These are phyloP conservation scores for Eumacrocentrus americanus DNA, from an alignment of 2,888 invertebrate species.

Conservation along the genomic window DNA sequence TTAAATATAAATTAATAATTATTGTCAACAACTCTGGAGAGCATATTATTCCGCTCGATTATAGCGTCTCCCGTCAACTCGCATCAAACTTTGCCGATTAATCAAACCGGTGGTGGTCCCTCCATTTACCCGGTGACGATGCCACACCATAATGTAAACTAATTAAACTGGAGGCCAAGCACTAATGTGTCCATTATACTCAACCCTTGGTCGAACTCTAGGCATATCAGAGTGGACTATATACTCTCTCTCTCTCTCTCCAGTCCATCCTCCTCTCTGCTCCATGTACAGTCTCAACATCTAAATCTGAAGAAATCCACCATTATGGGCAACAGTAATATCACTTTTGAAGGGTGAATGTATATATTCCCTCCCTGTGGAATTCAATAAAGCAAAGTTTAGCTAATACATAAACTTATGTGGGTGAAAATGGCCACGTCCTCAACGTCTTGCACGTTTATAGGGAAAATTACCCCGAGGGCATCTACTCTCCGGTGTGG, in stretches of 20 bases:
- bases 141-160: slow-evolving; percentile 57
- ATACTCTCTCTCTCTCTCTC: too few relatives aligned
- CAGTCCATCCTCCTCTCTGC: too few relatives aligned
- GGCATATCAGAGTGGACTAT: too few relatives aligned
- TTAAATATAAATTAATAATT: too few relatives aligned
- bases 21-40: too few relatives aligned
- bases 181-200: slow-evolving; percentile 60
- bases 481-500: too few relatives aligned
- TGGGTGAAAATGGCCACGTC: slow-evolving; percentile 6
- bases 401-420: too few relatives aligned
- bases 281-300: too few relatives aligned
- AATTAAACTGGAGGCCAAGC: slow-evolving; percentile 59
- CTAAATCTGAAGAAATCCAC: too few relatives aligned
- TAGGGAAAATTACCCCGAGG: slow-evolving; percentile 8
- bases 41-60: too few relatives aligned
- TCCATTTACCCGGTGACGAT: slow-evolving; percentile 20
- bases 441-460: slow-evolving; percentile 4
- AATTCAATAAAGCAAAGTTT: slow-evolving; percentile 32
- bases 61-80: slow-evolving; percentile 57
- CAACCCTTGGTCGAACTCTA: slow-evolving; percentile 35
- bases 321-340: too few relatives aligned
- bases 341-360: neutral
- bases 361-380: slow-evolving; percentile 22
- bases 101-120: slow-evolving; percentile 45
- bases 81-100: slow-evolving; percentile 60